Evolutionary conservation across 2,113 vertebrate species (phyloP), one percentile per base, ranked within the genome.

Genomic region (Gopherus flavomarginatus): DNA sequence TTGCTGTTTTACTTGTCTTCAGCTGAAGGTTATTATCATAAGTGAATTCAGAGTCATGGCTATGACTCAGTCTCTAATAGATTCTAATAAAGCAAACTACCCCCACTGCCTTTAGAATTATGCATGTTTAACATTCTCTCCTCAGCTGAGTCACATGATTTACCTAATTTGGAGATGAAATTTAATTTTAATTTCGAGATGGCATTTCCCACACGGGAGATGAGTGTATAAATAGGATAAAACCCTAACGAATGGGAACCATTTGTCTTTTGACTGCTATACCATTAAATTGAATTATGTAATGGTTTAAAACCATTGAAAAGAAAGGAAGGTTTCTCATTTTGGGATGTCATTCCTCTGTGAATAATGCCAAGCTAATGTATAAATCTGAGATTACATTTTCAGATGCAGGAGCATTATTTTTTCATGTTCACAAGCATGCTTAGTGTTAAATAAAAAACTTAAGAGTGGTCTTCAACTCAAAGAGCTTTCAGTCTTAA

Each of bases 11-110:
- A 91, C 90, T 91, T 96, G 91, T 83, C 94, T 95, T 92, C 87
- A 83, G 92, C 94, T 96, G 94, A 97, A 97, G 97, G 96, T 97
- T 97, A 97, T 95, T 97, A 94, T 97, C 96, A 93, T 83, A 92
- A 95, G 95, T 94, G 95, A 97, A 96, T 96, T 97, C 83, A 78
- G 93, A 97, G 96, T 92, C 94, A 91, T 95, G 93, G 42, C 91
- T 89, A 85, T 97, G 96, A 97, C 95, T 97, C 96, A 97, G 94
- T 96, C 96, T 83, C 93, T 97, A 94, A 96, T 96, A 95, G 96
- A 96, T 95, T 96, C 93, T 97, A 94, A 97, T 97, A 97, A 94
- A 95, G 94, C 94, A 83, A 96, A 92, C 96, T 96, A 92, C 94
- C 92, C 8, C 8, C 79, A 0, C 93, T 93, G 96, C 96, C 93